A percentile compares a stretch with the other conserved stretches of the same genome.
phyloP scores from a whole-genome alignment of 2,113 vertebrate genomes.

The Mugil cephalus region DNA sequence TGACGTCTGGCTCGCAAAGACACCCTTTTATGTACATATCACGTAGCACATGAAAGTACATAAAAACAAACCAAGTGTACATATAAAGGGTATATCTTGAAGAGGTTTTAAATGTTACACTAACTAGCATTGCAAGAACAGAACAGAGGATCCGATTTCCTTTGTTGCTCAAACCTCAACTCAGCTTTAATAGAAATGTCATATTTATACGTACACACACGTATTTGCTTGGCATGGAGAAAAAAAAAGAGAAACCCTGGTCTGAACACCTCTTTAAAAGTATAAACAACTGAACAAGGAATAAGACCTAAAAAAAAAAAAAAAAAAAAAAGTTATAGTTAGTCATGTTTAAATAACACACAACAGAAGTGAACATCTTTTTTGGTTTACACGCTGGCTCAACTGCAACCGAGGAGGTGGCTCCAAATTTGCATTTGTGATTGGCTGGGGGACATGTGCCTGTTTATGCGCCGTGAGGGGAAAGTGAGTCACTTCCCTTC shows the following conservation, averaged over 20 bases:
- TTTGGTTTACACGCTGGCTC: conserved; percentile 12
- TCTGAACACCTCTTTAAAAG: too few species aligned
- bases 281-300: too few species aligned
- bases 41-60: neutral
- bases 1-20: neutral
- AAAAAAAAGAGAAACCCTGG: neutral
- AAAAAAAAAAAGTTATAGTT: too few species aligned
- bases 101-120: neutral
- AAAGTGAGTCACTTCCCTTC: neutral
- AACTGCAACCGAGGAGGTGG: neutral
- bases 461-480: neutral
- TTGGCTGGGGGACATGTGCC: neutral
- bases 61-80: too few species aligned
- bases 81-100: neutral
- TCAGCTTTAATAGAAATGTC: neutral
- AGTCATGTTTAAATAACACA: neutral
- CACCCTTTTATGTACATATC: neutral
- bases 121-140: neutral
- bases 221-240: neutral
- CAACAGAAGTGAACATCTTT: conserved; percentile 4
- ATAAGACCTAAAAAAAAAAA: neutral
- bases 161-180: neutral
- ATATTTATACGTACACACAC: neutral
- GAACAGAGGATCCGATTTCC: neutral
- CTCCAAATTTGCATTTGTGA: neutral